Evolutionary conservation across 2,113 vertebrate species (phyloP).

Genomic region (Oryctolagus cuniculus): mOryCun1.1 NC_091445.1:2359501-2360000

Average conservation of each 20-base stretch:
- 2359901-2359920: slow-evolving; percentile 26
- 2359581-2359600: background rate
- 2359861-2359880: slow-evolving; percentile 35
- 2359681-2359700: background rate
- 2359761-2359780: slow-evolving; percentile 6
- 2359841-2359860: background rate
- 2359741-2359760: background rate
- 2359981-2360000: background rate
- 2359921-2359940: background rate
- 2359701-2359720: background rate
- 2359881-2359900: background rate
- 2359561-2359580: background rate
- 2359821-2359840: background rate
- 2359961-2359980: background rate
- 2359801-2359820: background rate
- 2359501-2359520: background rate
- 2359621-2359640: background rate
- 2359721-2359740: slow-evolving; percentile 35
- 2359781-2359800: background rate
- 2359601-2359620: background rate
- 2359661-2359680: background rate
- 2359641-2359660: slow-evolving; percentile 4
- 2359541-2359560: background rate
- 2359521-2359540: background rate
- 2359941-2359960: background rate